A percentile compares a stretch with the other conserved stretches of the same genome.
phyloP scores from a whole-genome alignment of 2,888 invertebrate genomes.

The Catonia carolina region DNA sequence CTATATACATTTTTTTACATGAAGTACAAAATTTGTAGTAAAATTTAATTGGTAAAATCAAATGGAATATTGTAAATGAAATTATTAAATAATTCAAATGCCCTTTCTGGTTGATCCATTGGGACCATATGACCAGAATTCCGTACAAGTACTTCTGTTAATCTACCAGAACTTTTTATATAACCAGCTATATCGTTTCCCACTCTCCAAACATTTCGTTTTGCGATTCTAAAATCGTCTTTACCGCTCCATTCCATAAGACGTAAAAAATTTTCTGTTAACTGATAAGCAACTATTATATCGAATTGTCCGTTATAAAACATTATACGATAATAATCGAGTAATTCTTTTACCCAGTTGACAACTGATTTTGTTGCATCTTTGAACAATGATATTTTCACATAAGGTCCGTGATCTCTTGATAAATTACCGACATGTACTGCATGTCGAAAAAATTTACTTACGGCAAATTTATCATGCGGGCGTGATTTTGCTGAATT shows the following conservation, averaged over 20 bases:
- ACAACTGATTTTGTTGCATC: constrained; percentile 81
- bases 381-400: constrained; percentile 60
- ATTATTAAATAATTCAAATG: constrained; percentile 62
- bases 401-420: constrained; percentile 55
- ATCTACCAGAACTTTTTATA: constrained; percentile 60
- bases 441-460: constrained; percentile 40
- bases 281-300: constrained; percentile 81
- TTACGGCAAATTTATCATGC: constrained; percentile 32
- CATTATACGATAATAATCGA: constrained; percentile 62
- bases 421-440: constrained; percentile 79
- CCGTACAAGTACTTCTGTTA: constrained; percentile 66
- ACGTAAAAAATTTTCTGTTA: constrained; percentile 71
- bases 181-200: constrained; percentile 66
- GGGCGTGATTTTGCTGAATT: constrained; percentile 40
- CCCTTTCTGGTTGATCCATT: constrained; percentile 70
- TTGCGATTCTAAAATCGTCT: constrained; percentile 57
- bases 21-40: no score
- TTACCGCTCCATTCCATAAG: constrained; percentile 62
- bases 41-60: no score
- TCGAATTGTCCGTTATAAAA: constrained; percentile 89
- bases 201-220: constrained; percentile 58
- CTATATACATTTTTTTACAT: no score
- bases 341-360: constrained; percentile 59
- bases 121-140: constrained; percentile 81
- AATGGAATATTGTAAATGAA: constrained; percentile 58